Conservation (phyloP, 1,140 invertebrate species). For the Zaprionus taronus region DNA sequence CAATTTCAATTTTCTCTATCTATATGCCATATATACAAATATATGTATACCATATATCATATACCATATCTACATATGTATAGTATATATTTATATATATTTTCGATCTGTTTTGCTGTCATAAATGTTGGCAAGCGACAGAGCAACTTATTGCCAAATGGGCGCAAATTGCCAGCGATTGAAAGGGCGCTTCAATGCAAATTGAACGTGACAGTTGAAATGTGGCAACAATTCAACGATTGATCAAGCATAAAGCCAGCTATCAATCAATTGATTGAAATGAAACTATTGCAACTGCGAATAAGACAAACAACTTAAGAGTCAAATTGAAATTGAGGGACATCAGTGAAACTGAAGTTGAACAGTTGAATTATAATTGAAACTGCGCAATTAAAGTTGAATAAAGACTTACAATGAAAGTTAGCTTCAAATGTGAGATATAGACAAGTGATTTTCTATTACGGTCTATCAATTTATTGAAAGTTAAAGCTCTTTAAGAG, state of each 20-base stretch:
- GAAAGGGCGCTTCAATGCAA: conserved; percentile 24
- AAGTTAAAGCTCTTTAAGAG: too few relatives aligned
- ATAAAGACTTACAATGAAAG: conserved; percentile 6
- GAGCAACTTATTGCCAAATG: conserved; percentile 61
- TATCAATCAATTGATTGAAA: neutral
- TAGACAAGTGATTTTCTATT: too few relatives aligned
- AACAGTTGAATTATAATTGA: conserved; percentile 38
- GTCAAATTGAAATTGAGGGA: too few relatives aligned
- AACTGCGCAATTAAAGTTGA: neutral
- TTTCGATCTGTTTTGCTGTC: conserved; percentile 47
- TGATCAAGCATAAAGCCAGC: neutral
- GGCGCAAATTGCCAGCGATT: conserved; percentile 58
- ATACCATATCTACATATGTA: neutral
- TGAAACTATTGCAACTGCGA: too few relatives aligned
- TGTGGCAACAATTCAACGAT: neutral
- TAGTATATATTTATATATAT: conserved; percentile 13
- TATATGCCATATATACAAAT: neutral
- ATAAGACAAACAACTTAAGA: too few relatives aligned
- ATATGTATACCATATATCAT: conserved; percentile 7
- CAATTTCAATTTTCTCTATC: conserved; percentile 4
- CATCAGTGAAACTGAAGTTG: neutral
- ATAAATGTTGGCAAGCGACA: conserved; percentile 47
- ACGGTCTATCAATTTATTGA: too few relatives aligned
- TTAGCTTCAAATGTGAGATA: neutral
- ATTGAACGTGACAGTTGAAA: conserved; percentile 32